Conservation (phyloP, 2,888 invertebrate species). For the Hofmannophila pseudospretella region DNA sequence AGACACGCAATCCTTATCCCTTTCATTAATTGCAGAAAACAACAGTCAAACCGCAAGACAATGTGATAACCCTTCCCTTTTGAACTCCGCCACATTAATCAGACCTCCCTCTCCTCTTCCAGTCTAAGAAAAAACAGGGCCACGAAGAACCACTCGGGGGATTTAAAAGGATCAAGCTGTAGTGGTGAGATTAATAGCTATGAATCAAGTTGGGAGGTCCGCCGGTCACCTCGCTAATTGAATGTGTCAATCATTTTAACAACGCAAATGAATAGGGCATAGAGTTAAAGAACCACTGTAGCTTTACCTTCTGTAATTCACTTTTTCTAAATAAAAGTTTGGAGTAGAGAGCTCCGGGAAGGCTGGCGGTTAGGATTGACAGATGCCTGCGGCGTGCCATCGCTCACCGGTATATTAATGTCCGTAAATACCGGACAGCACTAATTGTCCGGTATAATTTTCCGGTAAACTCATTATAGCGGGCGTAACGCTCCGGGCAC, state of each 20-base stretch:
- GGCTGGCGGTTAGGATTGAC: slow-evolving; percentile 39
- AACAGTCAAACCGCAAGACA: slow-evolving; percentile 65
- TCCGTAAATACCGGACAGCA: slow-evolving; percentile 53
- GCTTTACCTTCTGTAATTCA: slow-evolving; percentile 29
- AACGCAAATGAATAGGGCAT: slow-evolving; percentile 79
- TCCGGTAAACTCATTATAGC: slow-evolving; percentile 64
- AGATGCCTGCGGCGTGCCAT: slow-evolving; percentile 56
- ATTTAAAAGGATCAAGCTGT: slow-evolving; percentile 27
- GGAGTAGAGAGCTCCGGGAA: slow-evolving; percentile 19
- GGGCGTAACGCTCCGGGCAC: slow-evolving; percentile 34
- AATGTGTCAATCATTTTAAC: slow-evolving; percentile 89
- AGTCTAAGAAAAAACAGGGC: slow-evolving; percentile 3
- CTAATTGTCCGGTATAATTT: slow-evolving; percentile 61
- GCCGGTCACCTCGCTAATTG: slow-evolving; percentile 84
- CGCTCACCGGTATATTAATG: slow-evolving; percentile 55
- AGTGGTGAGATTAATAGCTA: slow-evolving; percentile 48
- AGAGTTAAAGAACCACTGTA: slow-evolving; percentile 46
- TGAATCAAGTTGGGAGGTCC: slow-evolving; percentile 75
- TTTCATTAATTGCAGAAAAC: slow-evolving; percentile 70
- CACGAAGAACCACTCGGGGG: slow-evolving; percentile 9
- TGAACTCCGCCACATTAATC: slow-evolving; percentile 29
- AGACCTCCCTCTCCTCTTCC: slow-evolving; percentile 25
- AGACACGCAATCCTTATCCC: slow-evolving; percentile 52
- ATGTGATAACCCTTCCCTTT: slow-evolving; percentile 51
- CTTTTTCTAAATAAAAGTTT: slow-evolving; percentile 15